Percentiles rank a stretch among this genome's conserved stretches.
Conservation (phyloP, 1,140 invertebrate genomes). For the Trichonephila clavata region DNA sequence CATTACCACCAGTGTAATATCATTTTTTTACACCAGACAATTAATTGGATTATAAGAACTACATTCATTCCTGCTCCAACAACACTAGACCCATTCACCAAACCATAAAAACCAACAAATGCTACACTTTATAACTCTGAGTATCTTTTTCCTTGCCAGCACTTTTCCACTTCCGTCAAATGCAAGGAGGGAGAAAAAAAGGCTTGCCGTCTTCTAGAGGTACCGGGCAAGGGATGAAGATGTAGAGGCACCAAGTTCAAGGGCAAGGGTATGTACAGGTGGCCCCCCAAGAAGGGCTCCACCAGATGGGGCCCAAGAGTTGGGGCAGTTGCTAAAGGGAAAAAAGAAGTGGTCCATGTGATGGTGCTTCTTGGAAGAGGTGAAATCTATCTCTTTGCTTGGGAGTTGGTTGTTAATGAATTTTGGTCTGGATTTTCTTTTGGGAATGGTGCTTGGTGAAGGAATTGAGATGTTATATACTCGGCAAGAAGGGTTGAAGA, state of each 20-base stretch:
- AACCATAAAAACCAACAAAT: too few species aligned
- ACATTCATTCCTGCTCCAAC: too few species aligned
- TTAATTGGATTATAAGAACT: too few species aligned
- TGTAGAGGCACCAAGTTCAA: conserved; percentile 44
- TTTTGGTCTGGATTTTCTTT: too few species aligned
- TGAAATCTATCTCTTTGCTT: not conserved
- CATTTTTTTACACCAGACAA: too few species aligned
- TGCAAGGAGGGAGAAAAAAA: conserved; percentile 12
- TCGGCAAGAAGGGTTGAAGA: too few species aligned
- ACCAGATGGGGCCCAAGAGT: conserved; percentile 23
- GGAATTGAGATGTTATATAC: too few species aligned
- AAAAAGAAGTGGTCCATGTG: not conserved
- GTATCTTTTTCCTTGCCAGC: not conserved
- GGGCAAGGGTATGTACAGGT: conserved; percentile 62
- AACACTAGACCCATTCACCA: too few species aligned
- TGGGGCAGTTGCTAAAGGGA: not conserved
- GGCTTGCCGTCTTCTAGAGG: conserved; percentile 19
- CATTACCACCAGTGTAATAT: too few species aligned
- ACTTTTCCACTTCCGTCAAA: conserved; percentile 6
- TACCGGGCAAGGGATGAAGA: conserved; percentile 31
- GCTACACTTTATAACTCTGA: conserved; percentile 1
- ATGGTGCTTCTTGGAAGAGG: not conserved
- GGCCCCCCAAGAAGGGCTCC: conserved; percentile 45
- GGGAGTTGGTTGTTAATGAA: not conserved
- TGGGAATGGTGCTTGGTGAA: too few species aligned